phyloP scores from a whole-genome alignment of 1,140 invertebrate species.

The Conus ventricosus region DNA sequence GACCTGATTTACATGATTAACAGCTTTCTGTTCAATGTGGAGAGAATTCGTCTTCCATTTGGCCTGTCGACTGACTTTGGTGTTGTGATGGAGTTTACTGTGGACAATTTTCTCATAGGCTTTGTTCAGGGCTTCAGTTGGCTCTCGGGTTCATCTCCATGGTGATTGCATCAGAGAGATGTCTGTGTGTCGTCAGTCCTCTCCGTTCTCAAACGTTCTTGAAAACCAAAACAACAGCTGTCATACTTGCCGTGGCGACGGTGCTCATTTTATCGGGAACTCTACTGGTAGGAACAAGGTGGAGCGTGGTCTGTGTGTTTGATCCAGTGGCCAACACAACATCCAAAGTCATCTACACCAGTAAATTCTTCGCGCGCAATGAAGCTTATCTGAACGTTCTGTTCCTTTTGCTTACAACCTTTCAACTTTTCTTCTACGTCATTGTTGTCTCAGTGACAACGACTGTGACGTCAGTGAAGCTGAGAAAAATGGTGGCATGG shows the following conservation, averaged over 20 bases:
- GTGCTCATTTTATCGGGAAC: not conserved
- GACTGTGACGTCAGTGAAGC: not conserved
- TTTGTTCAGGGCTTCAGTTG: not conserved
- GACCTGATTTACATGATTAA: not conserved
- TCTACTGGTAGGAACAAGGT: not conserved
- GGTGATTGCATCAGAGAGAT: not conserved
- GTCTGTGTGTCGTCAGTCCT: constrained; percentile 17
- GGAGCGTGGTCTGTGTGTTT: not conserved
- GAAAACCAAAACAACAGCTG: not conserved
- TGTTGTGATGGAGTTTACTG: not conserved
- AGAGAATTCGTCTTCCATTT: not conserved
- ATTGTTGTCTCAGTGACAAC: not conserved
- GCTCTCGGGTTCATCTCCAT: not conserved
- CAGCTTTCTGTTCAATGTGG: not conserved
- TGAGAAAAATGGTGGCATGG: not conserved
- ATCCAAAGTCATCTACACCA: not conserved
- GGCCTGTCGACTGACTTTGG: not conserved
- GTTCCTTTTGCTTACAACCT: not conserved
- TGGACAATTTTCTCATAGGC: not conserved
- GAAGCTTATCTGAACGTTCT: not conserved
- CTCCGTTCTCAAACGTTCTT: not conserved
- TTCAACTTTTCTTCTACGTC: not conserved
- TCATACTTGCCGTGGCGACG: not conserved
- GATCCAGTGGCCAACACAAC: not conserved
- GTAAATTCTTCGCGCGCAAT: not conserved